Conservation (phyloP, 2,797 vertebrate species). For the Bucorvus abyssinicus region DNA sequence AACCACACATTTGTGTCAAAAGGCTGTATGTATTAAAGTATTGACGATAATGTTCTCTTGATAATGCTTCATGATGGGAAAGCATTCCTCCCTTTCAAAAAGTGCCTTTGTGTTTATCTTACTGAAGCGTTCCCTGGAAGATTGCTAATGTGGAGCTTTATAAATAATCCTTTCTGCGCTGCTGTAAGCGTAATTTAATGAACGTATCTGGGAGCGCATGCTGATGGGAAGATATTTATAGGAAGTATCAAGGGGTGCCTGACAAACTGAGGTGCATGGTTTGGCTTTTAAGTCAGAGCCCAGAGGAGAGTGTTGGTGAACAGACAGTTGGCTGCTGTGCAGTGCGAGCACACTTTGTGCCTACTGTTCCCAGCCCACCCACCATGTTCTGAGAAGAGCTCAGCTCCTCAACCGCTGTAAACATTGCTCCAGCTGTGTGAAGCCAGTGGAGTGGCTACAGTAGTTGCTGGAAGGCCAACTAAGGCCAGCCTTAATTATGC, state of each 20-base stretch:
- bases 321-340: background rate
- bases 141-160: slow-evolving; percentile 22
- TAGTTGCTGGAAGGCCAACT: slow-evolving; percentile 13
- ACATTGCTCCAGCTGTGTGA: slow-evolving; percentile 20
- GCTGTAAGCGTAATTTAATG: slow-evolving; percentile 47
- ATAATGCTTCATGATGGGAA: slow-evolving; percentile 7
- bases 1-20: slow-evolving; percentile 13
- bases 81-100: background rate
- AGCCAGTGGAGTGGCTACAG: background rate
- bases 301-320: background rate
- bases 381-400: slow-evolving; percentile 11
- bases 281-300: background rate
- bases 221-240: background rate
- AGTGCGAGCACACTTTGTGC: background rate
- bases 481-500: slow-evolving; percentile 25
- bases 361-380: slow-evolving; percentile 43
- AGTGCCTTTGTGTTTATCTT: slow-evolving; percentile 1
- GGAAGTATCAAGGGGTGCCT: background rate
- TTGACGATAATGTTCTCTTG: slow-evolving; percentile 34
- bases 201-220: slow-evolving; percentile 6
- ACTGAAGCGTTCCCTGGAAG: background rate
- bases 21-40: background rate
- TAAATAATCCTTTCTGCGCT: slow-evolving; percentile 14
- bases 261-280: background rate
- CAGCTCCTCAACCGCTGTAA: background rate